A percentile compares a stretch with the other conserved stretches of the same genome.
Conservation (phyloP, 2,797 vertebrate genomes). For the Scomberomorus guttatus region DNA sequence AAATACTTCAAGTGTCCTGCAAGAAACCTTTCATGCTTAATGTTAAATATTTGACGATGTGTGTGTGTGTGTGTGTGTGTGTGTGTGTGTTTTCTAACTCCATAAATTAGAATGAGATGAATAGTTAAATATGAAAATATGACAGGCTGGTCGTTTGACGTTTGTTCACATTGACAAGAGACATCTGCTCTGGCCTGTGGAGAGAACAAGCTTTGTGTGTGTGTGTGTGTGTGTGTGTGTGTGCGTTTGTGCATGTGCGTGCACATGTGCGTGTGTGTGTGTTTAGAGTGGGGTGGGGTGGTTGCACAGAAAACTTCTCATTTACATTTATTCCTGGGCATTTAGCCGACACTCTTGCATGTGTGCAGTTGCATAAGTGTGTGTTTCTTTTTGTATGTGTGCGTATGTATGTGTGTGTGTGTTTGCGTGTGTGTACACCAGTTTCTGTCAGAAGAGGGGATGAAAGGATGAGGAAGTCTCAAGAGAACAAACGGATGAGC, state of each 20-base stretch:
- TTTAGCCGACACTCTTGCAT: slow-evolving; percentile 46
- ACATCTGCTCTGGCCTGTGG: slow-evolving; percentile 81
- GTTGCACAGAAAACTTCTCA: slow-evolving; percentile 59
- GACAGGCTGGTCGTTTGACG: slow-evolving; percentile 77
- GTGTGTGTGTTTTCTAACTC: slow-evolving; percentile 48
- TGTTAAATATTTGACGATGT: slow-evolving; percentile 38
- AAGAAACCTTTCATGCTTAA: slow-evolving; percentile 41
- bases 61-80: slow-evolving; percentile 29
- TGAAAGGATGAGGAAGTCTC: slow-evolving; percentile 78
- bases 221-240: slow-evolving; percentile 47
- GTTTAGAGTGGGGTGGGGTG: slow-evolving; percentile 4
- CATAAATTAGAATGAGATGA: slow-evolving; percentile 83
- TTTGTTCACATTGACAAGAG: slow-evolving; percentile 80
- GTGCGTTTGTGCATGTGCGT: slow-evolving; percentile 33
- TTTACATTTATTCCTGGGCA: slow-evolving; percentile 66
- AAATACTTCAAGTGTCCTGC: slow-evolving; percentile 53
- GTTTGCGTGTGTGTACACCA: slow-evolving; percentile 22
- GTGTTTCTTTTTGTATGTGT: slow-evolving; percentile 16
- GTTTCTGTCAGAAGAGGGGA: slow-evolving; percentile 71
- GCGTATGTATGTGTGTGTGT: slow-evolving; percentile 20
- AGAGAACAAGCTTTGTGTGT: slow-evolving; percentile 54
- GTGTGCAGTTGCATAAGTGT: slow-evolving; percentile 43
- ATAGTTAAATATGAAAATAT: slow-evolving; percentile 84
- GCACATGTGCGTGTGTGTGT: slow-evolving; percentile 35
- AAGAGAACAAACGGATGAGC: slow-evolving; percentile 68